Percentiles rank a stretch among this genome's conserved stretches.
phyloP scores from a whole-genome alignment of 2,113 vertebrate species.

The Psilopogon haemacephalus region DNA sequence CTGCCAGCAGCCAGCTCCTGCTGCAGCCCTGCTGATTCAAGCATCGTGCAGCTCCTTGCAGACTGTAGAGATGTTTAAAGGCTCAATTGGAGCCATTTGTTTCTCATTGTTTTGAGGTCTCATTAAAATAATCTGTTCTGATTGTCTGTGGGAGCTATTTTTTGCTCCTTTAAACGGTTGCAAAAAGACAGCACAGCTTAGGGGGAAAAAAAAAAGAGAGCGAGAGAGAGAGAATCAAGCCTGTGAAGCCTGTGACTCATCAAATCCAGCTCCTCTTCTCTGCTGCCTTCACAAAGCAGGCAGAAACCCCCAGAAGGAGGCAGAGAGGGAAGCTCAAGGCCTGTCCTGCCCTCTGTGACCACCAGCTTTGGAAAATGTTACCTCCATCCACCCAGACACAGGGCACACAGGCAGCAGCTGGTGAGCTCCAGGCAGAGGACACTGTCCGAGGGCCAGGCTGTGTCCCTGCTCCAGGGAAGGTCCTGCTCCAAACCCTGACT shows the following conservation, averaged over 20 bases:
- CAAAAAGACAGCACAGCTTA: background rate
- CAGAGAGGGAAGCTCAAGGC: background rate
- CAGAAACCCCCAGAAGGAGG: accelerated
- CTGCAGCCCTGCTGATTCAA: constrained; percentile 68
- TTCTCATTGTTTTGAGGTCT: constrained; percentile 62
- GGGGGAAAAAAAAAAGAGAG: no score
- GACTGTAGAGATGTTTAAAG: background rate
- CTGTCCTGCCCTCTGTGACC: background rate
- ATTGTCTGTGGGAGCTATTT: constrained; percentile 77
- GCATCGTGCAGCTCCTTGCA: background rate
- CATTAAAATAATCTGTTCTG: constrained; percentile 79
- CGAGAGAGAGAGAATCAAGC: background rate
- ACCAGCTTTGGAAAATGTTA: background rate
- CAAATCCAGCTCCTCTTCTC: background rate
- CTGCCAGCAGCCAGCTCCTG: background rate
- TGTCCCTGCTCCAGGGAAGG: no score
- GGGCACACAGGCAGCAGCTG: accelerated
- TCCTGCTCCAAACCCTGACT: background rate
- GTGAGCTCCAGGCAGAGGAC: background rate
- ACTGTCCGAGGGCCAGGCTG: background rate
- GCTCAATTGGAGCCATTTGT: constrained; percentile 73
- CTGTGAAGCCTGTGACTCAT: constrained; percentile 40
- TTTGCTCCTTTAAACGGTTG: constrained; percentile 27
- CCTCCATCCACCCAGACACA: accelerated
- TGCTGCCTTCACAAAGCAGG: background rate